Conservation (phyloP, 2,113 vertebrate genomes). For the Neogobius melanostomus region DNA sequence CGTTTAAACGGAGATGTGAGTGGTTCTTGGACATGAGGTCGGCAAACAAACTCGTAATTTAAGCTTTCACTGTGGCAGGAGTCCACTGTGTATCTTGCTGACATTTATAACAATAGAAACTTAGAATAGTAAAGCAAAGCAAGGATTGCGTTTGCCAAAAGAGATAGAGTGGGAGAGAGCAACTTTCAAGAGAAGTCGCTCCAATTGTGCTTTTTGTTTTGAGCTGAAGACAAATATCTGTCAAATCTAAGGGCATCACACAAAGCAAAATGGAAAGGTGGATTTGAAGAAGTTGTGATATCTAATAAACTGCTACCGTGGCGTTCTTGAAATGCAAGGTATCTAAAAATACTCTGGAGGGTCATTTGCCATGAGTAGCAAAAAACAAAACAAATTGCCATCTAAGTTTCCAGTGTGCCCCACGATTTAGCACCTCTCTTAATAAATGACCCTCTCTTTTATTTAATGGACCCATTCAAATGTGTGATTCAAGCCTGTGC, state of each 20-base stretch:
- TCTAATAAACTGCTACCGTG: not conserved
- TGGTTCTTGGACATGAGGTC: constrained; percentile 1
- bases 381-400: too few relatives aligned
- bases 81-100: not conserved
- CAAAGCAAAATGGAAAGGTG: not conserved
- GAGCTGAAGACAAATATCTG: not conserved
- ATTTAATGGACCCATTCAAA: too few relatives aligned
- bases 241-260: not conserved
- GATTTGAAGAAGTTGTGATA: not conserved
- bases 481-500: too few relatives aligned
- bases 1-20: constrained; percentile 1
- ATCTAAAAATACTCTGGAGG: too few relatives aligned
- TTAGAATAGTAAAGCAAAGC: not conserved
- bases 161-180: constrained; percentile 22
- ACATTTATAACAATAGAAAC: constrained; percentile 18
- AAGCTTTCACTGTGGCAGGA: constrained; percentile 12
- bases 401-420: too few relatives aligned
- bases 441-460: too few relatives aligned
- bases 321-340: too few relatives aligned
- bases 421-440: too few relatives aligned
- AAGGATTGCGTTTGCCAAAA: constrained; percentile 5
- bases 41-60: constrained; percentile 13
- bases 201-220: constrained; percentile 41
- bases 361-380: too few relatives aligned
- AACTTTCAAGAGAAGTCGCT: constrained; percentile 16